These are phyloP conservation scores for Micromussa lordhowensis DNA, from an alignment of 92 coral and sea anemone genomes.

Conservation along the genomic window DNA sequence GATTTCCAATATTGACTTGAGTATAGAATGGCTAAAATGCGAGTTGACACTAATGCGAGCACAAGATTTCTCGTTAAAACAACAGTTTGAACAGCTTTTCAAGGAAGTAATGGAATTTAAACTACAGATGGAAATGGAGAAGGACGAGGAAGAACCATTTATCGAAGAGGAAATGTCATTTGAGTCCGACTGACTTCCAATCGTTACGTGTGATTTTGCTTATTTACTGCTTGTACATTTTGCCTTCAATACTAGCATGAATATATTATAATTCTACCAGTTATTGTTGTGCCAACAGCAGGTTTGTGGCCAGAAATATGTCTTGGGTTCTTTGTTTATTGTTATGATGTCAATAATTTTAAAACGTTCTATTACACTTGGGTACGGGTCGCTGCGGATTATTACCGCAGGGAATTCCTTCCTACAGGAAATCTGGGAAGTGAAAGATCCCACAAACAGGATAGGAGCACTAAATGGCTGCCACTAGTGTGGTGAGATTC, in stretches of 20 bases:
- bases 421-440: not conserved
- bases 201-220: too few relatives aligned
- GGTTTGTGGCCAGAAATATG: not conserved
- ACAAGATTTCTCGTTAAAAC: conserved; percentile 10
- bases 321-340: not conserved
- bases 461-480: too few relatives aligned
- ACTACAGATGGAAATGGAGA: conserved; percentile 20
- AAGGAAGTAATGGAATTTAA: conserved; percentile 40
- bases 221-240: not conserved
- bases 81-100: conserved; percentile 42
- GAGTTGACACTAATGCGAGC: conserved; percentile 53
- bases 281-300: not conserved
- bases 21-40: conserved; percentile 61
- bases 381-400: not conserved
- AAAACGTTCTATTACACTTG: not conserved
- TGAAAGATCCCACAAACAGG: not conserved
- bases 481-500: too few relatives aligned
- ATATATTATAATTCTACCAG: not conserved
- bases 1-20: conserved; percentile 57
- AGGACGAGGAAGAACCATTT: conserved; percentile 10
- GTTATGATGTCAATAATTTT: not conserved
- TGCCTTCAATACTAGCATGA: not conserved
- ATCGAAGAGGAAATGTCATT: not conserved
- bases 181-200: not conserved
- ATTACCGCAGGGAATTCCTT: not conserved